Base-by-base conservation (phyloP, 2,888 invertebrate species). In the Erebia epiphron region DNA sequence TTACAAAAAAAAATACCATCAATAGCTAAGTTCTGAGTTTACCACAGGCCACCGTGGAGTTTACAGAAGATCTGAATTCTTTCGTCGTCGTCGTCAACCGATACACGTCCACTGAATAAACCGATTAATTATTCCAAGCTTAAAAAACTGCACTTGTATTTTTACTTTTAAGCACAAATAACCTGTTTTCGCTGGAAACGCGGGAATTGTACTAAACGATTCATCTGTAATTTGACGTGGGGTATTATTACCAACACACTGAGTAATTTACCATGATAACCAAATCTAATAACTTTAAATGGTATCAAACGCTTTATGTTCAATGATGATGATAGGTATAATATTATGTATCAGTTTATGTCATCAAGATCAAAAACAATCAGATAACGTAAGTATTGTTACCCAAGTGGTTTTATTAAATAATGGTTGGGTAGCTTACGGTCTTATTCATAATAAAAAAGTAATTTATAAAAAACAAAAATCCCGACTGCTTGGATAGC, bases 281-380 rank as follows among this genome's bases (percentile, higher is more conserved):
- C 13, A 57, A 21, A 26, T 14, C 5, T 26, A 57, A 57, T 57
- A 57, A 57, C 56, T 26, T 26, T 57, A 26, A 57, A 57, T 26
- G 21, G 21, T 57, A 57, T 14, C 11, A 26, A 26, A 57, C 26
- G 56, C 56, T 21, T 13, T 26, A 13, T 54, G 16, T 9, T 10
- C 54, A 18, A 54, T 18, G 54, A 54, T 18, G 54, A 54, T 54
- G 54, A 52, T 52, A 16, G 16, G 2, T 18, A n/a, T n/a, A n/a
- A n/a, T n/a, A n/a, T n/a, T n/a, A 18, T 16, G 52, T 52, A 52
- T 52, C 8, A 50, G 14, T n/a, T 46, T 46, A 46, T 46, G 14
- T 52, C n/a, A 52, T 52, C 52, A 52, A 52, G 13, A 52, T 52
- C 52, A 52, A 52, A 21, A 56, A 21, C 56, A 56, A 56, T 56